phyloP scores from a whole-genome alignment of 2,113 vertebrate species.

The Podiceps cristatus region DNA sequence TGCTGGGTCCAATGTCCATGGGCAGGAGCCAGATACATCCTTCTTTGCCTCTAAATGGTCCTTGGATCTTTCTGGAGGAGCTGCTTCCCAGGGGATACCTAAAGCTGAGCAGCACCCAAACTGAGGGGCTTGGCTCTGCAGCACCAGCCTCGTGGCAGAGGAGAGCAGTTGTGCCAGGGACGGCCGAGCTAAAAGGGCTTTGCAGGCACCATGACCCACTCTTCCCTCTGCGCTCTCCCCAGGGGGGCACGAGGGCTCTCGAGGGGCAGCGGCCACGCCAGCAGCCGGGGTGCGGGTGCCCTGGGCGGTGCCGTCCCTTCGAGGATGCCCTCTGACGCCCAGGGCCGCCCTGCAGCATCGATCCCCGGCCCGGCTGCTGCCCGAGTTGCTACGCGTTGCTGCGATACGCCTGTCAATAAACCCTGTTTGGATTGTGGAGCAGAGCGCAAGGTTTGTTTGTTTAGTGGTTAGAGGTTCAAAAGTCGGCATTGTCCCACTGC shows the following conservation, averaged over 20 bases:
- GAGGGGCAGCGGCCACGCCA: accelerated
- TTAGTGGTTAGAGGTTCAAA: slow-evolving; percentile 86
- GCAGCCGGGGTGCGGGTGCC: accelerated
- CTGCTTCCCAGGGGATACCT: background rate
- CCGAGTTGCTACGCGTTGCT: slow-evolving; percentile 78
- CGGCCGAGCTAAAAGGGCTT: background rate
- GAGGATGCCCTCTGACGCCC: slow-evolving; percentile 16
- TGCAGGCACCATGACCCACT: background rate
- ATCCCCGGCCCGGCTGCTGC: slow-evolving; percentile 25
- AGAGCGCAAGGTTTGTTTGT: slow-evolving; percentile 83
- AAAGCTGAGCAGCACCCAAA: background rate
- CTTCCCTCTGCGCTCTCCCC: background rate
- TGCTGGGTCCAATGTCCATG: background rate
- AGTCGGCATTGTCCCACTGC: slow-evolving; percentile 85
- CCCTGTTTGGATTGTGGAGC: slow-evolving; percentile 80
- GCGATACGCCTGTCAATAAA: slow-evolving; percentile 86
- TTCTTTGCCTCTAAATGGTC: background rate
- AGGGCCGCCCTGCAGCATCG: background rate
- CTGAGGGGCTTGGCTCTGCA: background rate
- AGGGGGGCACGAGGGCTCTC: accelerated
- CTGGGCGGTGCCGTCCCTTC: background rate
- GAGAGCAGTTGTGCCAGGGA: background rate
- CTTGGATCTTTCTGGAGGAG: background rate
- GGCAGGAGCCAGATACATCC: background rate
- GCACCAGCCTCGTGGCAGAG: background rate